phyloP scores from a whole-genome alignment of 2,113 vertebrate species.

The Blennius ocellaris region DNA sequence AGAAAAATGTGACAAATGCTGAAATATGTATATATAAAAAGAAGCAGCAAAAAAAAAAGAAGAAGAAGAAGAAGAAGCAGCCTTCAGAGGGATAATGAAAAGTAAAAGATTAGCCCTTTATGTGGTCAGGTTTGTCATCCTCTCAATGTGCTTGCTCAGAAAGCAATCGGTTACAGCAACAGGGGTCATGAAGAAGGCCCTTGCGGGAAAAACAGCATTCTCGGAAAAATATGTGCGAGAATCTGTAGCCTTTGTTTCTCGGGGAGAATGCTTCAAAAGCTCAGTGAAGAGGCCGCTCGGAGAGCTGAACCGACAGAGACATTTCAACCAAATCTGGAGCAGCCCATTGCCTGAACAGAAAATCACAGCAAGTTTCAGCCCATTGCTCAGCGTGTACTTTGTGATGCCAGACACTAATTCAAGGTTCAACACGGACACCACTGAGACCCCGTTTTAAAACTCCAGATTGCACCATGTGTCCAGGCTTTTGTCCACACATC shows the following conservation, averaged over 20 bases:
- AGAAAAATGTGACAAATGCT: not conserved
- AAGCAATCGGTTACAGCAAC: not conserved
- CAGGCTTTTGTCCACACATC: conserved; percentile 18
- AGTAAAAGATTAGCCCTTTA: not conserved
- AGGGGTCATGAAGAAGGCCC: too few species aligned
- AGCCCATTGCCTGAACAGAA: not conserved
- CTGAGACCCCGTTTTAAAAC: conserved; percentile 2
- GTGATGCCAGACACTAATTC: not conserved
- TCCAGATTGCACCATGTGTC: conserved; percentile 10
- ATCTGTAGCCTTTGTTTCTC: too few species aligned
- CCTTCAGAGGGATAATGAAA: not conserved
- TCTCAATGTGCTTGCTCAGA: conserved; percentile 3
- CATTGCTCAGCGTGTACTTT: not conserved
- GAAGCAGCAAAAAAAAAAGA: too few species aligned
- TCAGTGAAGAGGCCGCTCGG: not conserved
- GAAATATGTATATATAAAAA: not conserved
- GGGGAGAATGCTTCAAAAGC: too few species aligned
- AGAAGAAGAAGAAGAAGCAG: too few species aligned
- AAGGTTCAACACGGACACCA: not conserved
- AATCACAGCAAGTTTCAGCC: not conserved
- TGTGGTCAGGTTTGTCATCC: not conserved
- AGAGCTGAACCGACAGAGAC: not conserved
- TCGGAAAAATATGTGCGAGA: too few species aligned
- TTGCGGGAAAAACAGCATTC: too few species aligned
- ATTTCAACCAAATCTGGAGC: not conserved